A percentile compares a stretch with the other conserved stretches of the same genome.
phyloP scores from a whole-genome alignment of 2,113 vertebrate species.

The Oriolus oriolus region DNA sequence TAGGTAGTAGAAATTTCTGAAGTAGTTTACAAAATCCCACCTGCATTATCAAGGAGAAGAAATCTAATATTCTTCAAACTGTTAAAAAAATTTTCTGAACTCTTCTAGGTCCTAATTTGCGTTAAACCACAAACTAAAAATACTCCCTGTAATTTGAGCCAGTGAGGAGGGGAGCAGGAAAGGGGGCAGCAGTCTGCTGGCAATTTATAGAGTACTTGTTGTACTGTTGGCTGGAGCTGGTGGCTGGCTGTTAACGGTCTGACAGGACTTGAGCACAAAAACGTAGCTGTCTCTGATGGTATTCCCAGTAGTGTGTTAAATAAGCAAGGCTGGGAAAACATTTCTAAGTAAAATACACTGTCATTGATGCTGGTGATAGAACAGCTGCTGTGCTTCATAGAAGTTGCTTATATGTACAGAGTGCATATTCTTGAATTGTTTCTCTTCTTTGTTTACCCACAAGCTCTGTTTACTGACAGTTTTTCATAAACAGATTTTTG shows the following conservation, averaged over 20 bases:
- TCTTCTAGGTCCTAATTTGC: neutral
- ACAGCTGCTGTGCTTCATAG: neutral
- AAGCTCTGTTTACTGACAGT: neutral
- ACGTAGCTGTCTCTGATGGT: neutral
- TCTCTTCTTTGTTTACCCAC: neutral
- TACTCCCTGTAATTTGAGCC: neutral
- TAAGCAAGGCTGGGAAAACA: neutral
- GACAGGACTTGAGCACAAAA: neutral
- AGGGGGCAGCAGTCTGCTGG: neutral
- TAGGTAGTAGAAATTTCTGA: neutral
- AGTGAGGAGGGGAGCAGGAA: neutral
- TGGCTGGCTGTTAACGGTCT: neutral
- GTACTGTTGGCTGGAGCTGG: neutral
- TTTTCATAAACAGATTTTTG: neutral
- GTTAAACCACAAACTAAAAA: neutral
- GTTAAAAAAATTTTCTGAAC: neutral
- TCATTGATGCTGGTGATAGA: constrained; percentile 1
- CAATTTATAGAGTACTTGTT: neutral
- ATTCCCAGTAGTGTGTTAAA: constrained; percentile 14
- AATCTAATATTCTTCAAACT: neutral
- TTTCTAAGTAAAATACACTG: constrained; percentile 27
- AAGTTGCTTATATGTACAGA: neutral
- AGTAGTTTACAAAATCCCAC: neutral
- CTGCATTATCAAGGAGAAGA: neutral
- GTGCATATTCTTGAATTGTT: neutral